Conservation (phyloP, 2,113 vertebrate species). For the Protomyctophum bolini region DNA sequence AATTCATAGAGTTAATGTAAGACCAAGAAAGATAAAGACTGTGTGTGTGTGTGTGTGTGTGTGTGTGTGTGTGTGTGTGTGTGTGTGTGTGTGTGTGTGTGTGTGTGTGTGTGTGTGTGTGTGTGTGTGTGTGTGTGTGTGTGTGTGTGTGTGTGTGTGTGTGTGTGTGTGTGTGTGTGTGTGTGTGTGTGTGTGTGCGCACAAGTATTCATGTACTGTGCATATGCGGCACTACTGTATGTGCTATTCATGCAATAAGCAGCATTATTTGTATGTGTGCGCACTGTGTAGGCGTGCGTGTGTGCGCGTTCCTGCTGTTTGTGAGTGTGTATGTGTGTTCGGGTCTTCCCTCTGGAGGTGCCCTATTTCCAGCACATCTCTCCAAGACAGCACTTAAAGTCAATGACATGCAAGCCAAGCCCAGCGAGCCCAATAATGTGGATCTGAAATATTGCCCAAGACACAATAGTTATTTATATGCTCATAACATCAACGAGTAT, state of each 20-base stretch:
- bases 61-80: too few relatives aligned
- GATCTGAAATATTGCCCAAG: conserved; percentile 43
- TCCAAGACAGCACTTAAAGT: conserved; percentile 36
- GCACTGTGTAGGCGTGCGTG: neutral
- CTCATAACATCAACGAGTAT: conserved; percentile 53
- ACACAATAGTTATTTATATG: conserved; percentile 47
- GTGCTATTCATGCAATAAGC: too few relatives aligned
- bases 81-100: too few relatives aligned
- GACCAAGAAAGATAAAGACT: conserved; percentile 14
- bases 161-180: neutral
- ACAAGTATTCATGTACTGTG: too few relatives aligned
- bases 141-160: neutral
- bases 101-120: too few relatives aligned
- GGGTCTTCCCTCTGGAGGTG: neutral
- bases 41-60: neutral
- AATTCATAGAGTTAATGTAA: conserved; percentile 19
- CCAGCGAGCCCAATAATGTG: conserved; percentile 38
- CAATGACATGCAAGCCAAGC: conserved; percentile 51
- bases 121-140: neutral
- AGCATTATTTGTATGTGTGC: conserved; percentile 11
- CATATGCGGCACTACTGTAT: too few relatives aligned
- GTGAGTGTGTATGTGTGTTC: conserved; percentile 11
- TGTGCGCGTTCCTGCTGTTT: too few relatives aligned
- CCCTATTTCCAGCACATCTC: neutral
- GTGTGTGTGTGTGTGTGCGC: too few relatives aligned